Conservation (phyloP, 1,140 invertebrate species). For the Schlechtendalia chinensis region DNA sequence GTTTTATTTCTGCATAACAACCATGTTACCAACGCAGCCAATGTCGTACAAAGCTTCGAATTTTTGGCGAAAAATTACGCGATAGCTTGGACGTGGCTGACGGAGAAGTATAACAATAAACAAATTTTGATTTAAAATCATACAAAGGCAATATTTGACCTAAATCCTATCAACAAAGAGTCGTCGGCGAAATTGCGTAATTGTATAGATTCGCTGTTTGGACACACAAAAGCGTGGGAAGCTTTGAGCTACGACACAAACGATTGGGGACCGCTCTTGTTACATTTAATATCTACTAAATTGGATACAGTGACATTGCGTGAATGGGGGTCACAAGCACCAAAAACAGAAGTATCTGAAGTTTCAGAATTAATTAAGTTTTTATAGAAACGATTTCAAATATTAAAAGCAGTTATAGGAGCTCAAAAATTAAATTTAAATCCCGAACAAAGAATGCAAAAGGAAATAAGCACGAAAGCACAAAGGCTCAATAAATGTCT, state of each 20-base stretch:
- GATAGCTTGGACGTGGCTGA: not conserved
- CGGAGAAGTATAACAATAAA: not conserved
- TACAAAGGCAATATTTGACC: too few species aligned
- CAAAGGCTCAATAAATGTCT: too few species aligned
- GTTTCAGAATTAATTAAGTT: not conserved
- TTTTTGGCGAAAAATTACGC: not conserved
- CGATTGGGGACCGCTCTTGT: not conserved
- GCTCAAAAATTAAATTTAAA: not conserved
- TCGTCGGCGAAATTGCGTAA: not conserved
- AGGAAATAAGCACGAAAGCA: too few species aligned
- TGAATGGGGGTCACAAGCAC: not conserved
- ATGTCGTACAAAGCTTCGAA: not conserved
- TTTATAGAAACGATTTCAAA: not conserved
- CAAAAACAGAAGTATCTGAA: not conserved
- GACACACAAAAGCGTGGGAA: not conserved
- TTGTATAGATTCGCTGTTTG: not conserved
- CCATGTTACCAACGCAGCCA: not conserved
- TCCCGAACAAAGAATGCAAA: not conserved
- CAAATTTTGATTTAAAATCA: not conserved
- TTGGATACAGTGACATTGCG: not conserved
- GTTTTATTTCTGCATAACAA: too few species aligned
- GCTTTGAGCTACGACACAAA: not conserved
- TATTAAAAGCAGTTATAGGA: not conserved
- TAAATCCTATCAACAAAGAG: not conserved
- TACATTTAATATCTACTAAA: not conserved